phyloP scores from a whole-genome alignment of 2,113 vertebrate species.

The Pseudopipra pipra region DNA sequence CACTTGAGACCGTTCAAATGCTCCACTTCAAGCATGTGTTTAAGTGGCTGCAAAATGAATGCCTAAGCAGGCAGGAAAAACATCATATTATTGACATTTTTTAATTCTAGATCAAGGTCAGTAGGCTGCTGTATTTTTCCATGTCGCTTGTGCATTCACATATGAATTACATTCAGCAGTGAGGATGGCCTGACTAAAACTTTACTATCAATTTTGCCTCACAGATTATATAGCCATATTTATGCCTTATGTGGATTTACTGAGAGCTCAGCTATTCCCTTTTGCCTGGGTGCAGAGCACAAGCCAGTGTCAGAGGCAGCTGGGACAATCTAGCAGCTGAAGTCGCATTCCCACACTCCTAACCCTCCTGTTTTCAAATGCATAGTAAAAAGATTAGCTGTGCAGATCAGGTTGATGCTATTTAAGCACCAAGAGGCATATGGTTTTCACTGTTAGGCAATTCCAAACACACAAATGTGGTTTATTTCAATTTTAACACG shows the following conservation, averaged over 20 bases:
- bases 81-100: background rate
- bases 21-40: background rate
- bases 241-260: background rate
- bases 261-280: background rate
- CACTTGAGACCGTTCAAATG: background rate
- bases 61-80: background rate
- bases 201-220: background rate
- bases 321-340: background rate
- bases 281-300: background rate
- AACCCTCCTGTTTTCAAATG: background rate
- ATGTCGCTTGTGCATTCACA: background rate
- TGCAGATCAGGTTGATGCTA: background rate
- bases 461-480: background rate
- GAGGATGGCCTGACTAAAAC: background rate
- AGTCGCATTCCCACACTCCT: background rate
- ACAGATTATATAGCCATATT: background rate
- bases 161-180: background rate
- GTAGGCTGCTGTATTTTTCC: background rate
- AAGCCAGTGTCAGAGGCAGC: background rate
- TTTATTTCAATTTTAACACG: background rate
- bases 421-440: background rate
- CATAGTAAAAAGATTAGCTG: background rate
- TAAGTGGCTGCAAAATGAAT: background rate
- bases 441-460: background rate
- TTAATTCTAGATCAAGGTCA: background rate